Conservation (phyloP, 2,113 vertebrate species). For the Myotis davidii region DNA sequence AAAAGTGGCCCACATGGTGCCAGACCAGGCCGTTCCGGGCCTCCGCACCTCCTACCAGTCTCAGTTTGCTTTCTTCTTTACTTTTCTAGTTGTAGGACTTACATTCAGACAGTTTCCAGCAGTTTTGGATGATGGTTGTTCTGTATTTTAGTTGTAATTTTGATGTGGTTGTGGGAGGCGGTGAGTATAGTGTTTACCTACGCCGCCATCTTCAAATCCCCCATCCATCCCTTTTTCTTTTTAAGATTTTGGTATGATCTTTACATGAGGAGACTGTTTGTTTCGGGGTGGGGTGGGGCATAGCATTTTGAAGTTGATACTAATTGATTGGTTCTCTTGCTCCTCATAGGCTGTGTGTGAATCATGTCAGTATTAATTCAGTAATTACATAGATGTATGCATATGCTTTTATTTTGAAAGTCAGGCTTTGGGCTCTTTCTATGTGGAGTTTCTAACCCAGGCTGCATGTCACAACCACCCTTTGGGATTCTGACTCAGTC, state of each 20-base stretch:
- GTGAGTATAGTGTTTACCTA: too few relatives aligned
- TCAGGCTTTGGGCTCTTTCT: not conserved
- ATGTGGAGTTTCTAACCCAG: not conserved
- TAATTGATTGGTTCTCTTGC: not conserved
- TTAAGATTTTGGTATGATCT: not conserved
- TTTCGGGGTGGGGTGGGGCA: not conserved
- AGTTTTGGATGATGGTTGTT: too few relatives aligned
- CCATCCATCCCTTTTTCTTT: not conserved
- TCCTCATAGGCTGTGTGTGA: not conserved
- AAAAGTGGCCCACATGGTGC: too few relatives aligned
- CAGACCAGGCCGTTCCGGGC: too few relatives aligned
- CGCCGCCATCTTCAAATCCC: too few relatives aligned
- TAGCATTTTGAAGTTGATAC: not conserved
- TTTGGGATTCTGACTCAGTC: not conserved
- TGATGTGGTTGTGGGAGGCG: too few relatives aligned
- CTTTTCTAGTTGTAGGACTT: too few relatives aligned
- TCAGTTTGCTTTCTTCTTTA: too few relatives aligned
- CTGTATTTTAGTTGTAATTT: too few relatives aligned
- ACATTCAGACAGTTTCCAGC: too few relatives aligned
- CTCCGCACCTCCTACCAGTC: too few relatives aligned
- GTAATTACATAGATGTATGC: not conserved
- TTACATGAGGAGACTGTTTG: not conserved
- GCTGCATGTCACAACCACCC: not conserved
- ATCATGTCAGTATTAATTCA: not conserved
- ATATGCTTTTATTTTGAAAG: slow-evolving; percentile 4